Percentiles rank a stretch among this genome's conserved stretches.
Evolutionary conservation across 2,888 invertebrate genomes (phyloP).

Genomic region (Kryphioiulus occultus): DNA sequence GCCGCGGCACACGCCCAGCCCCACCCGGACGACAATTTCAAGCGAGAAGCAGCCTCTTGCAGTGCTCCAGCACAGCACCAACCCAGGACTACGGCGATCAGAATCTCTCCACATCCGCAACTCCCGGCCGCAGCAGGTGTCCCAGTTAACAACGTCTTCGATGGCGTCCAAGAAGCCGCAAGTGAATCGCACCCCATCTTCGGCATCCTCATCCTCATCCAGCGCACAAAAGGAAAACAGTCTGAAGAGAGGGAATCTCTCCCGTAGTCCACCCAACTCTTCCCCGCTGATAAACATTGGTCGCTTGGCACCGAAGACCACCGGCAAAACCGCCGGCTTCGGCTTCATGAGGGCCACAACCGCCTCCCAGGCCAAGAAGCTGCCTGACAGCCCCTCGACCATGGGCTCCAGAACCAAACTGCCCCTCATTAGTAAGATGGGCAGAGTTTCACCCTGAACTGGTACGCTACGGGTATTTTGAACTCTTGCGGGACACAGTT

Average conservation of each 20-base stretch:
- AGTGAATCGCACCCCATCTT: slow-evolving; percentile 46
- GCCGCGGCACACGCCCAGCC: neutral
- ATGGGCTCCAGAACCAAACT: slow-evolving; percentile 29
- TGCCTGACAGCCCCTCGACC: slow-evolving; percentile 10
- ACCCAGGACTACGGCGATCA: slow-evolving; percentile 37
- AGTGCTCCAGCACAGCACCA: neutral
- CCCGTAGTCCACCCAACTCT: neutral
- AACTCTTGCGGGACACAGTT: neutral
- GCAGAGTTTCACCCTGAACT: neutral
- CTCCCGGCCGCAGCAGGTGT: neutral
- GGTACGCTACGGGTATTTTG: slow-evolving; percentile 7
- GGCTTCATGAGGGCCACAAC: slow-evolving; percentile 57
- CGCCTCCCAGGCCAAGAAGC: slow-evolving; percentile 56
- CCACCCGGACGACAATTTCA: neutral
- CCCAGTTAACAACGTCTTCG: slow-evolving; percentile 16
- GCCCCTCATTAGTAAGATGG: neutral
- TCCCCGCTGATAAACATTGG: neutral
- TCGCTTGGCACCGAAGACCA: neutral
- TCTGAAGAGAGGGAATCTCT: slow-evolving; percentile 41
- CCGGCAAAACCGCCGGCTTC: slow-evolving; percentile 10
- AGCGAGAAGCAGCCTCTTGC: slow-evolving; percentile 47
- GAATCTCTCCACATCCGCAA: slow-evolving; percentile 33
- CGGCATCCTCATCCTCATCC: slow-evolving; percentile 48
- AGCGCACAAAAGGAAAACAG: slow-evolving; percentile 49
- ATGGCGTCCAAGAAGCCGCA: neutral